Percentiles rank a stretch among this genome's conserved stretches.
Evolutionary conservation across 2,888 invertebrate genomes (phyloP).

Genomic region (Achlya flavicornis): DNA sequence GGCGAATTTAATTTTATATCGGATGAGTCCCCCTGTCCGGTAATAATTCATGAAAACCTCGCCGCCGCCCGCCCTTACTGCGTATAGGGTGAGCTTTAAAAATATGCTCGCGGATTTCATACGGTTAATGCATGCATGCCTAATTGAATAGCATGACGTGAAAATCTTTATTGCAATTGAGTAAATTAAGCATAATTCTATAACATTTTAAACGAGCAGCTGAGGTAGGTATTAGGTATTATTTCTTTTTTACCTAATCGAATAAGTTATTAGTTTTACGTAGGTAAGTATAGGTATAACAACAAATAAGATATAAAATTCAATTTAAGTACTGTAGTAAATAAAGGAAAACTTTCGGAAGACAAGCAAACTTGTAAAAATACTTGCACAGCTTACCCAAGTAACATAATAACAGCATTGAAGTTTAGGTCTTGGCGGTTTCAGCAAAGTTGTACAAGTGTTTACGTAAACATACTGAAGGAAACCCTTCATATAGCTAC

Average conservation of each 20-base stretch:
- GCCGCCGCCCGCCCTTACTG: slow-evolving; percentile 27
- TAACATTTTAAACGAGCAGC: neutral
- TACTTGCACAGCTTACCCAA: neutral
- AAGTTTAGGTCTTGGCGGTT: neutral
- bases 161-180: neutral
- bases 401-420: neutral
- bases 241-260: neutral
- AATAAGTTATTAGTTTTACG: too few relatives aligned
- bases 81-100: slow-evolving; percentile 17
- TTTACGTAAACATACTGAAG: slow-evolving; percentile 27
- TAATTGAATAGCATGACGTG: slow-evolving; percentile 1
- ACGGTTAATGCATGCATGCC: neutral
- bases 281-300: too few relatives aligned
- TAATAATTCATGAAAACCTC: slow-evolving; percentile 63
- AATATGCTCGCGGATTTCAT: neutral
- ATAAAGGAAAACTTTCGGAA: neutral
- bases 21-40: slow-evolving; percentile 44
- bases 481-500: slow-evolving; percentile 38
- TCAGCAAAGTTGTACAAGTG: slow-evolving; percentile 3
- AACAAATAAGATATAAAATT: too few relatives aligned
- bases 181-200: neutral
- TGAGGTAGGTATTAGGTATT: neutral
- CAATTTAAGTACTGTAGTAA: too few relatives aligned
- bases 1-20: slow-evolving; percentile 72
- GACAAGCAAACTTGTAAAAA: neutral